Conservation (phyloP, 2,113 vertebrate genomes). For the Cettia cetti region DNA sequence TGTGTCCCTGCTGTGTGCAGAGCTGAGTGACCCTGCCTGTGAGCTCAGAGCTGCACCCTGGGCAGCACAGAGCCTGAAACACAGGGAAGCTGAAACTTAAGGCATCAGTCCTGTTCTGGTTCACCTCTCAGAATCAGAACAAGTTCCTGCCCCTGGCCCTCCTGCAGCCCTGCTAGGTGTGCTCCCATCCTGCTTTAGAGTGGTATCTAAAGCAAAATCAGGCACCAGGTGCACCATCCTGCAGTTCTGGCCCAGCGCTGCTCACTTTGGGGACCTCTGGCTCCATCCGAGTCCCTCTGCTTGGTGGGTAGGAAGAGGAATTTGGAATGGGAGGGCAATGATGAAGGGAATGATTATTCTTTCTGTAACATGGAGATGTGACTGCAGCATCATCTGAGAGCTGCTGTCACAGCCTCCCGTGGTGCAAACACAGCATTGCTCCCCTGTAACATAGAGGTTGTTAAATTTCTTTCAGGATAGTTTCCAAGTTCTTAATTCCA, state of each 20-base stretch:
- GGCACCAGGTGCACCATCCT: background rate
- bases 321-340: background rate
- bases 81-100: too few species aligned
- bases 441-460: fast-evolving
- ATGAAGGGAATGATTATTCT: background rate
- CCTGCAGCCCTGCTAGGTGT: background rate
- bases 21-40: too few species aligned
- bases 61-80: too few species aligned
- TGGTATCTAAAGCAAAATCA: background rate
- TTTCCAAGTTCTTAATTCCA: background rate
- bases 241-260: background rate
- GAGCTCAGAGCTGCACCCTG: too few species aligned
- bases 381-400: background rate
- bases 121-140: background rate
- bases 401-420: background rate
- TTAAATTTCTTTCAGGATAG: background rate
- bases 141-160: background rate
- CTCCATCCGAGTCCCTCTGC: background rate
- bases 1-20: too few species aligned
- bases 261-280: fast-evolving
- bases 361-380: background rate
- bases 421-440: fast-evolving
- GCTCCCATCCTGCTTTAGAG: background rate
- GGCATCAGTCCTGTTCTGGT: background rate
- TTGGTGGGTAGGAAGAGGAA: background rate